These are phyloP conservation scores for Myzus persicae DNA, from an alignment of 1,140 invertebrate genomes.

Conservation along the genomic window DNA sequence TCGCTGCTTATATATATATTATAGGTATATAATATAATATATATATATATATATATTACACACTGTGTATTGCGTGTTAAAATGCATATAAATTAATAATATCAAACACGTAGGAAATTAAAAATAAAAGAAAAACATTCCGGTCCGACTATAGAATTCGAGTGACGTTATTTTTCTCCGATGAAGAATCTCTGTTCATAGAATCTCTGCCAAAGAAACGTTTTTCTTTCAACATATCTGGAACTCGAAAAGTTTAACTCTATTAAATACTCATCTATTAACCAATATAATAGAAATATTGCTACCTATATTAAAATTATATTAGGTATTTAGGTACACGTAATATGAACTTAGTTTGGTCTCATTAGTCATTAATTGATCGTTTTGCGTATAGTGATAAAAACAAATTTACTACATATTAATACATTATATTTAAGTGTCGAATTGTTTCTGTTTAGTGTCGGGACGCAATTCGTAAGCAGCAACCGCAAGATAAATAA, in stretches of 20 bases:
- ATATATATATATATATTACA: not conserved
- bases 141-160: not conserved
- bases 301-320: not conserved
- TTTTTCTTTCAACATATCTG: no score
- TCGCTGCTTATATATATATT: not conserved
- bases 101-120: not conserved
- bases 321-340: no score
- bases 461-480: no score
- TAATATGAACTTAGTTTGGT: no score
- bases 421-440: no score
- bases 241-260: not conserved
- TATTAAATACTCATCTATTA: not conserved
- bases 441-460: no score
- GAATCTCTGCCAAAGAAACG: no score
- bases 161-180: not conserved
- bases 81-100: conserved; percentile 16
- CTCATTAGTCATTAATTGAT: no score
- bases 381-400: no score
- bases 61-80: not conserved
- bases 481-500: no score
- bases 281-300: not conserved
- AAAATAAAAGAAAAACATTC: not conserved
- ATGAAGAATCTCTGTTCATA: not conserved
- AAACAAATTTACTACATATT: no score
- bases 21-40: no score